A percentile compares a stretch with the other conserved stretches of the same genome.
Evolutionary conservation across 1,140 invertebrate genomes (phyloP).

Genomic region (Chrysomallon squamiferum): DNA sequence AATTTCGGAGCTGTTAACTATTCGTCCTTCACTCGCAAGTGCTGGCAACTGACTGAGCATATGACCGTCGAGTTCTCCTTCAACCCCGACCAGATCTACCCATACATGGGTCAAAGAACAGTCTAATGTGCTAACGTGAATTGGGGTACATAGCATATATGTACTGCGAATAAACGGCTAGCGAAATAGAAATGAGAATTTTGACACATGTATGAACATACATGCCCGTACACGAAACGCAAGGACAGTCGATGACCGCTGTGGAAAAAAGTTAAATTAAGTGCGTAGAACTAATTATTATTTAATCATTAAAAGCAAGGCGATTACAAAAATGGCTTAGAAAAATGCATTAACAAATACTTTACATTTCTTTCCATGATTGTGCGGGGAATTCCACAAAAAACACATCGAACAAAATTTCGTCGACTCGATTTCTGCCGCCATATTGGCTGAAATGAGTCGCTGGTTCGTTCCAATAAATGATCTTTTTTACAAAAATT

Average conservation of each 20-base stretch:
- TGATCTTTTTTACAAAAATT: constrained; percentile 21
- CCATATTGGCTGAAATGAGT: constrained; percentile 52
- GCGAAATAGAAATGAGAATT: constrained; percentile 27
- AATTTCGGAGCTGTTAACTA: constrained; percentile 31
- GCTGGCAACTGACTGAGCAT: not conserved
- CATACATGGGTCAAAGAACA: not conserved
- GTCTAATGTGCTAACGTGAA: too few relatives aligned
- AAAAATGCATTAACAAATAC: too few relatives aligned
- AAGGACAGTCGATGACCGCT: constrained; percentile 2
- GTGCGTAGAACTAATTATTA: too few relatives aligned
- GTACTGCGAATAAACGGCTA: constrained; percentile 6
- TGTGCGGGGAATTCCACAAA: not conserved
- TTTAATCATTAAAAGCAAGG: not conserved
- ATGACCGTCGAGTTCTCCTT: constrained; percentile 2
- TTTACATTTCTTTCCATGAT: too few relatives aligned
- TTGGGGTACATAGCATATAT: too few relatives aligned
- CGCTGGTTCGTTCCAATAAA: constrained; percentile 21
- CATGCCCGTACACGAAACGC: constrained; percentile 31
- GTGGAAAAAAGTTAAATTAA: constrained; percentile 1
- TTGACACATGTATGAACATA: constrained; percentile 53
- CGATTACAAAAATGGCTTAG: too few relatives aligned
- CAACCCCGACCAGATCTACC: not conserved
- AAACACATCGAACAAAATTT: constrained; percentile 4
- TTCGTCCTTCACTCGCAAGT: constrained; percentile 24
- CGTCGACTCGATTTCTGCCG: constrained; percentile 36